Evolutionary conservation across 2,113 vertebrate genomes (phyloP).

Genomic region (Phrynosoma platyrhinos): DNA sequence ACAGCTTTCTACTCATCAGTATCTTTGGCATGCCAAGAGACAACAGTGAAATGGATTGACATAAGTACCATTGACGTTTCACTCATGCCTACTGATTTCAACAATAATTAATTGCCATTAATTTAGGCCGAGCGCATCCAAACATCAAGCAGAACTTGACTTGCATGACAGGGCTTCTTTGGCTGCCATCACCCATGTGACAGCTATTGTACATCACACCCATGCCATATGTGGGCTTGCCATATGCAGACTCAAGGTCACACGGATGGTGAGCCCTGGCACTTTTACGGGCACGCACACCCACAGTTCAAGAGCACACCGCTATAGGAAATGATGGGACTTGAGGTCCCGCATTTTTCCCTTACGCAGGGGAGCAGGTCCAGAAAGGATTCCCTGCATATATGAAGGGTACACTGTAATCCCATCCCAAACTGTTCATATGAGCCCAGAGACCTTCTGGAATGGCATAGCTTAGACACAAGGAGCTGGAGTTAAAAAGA

Average conservation of each 20-base stretch:
- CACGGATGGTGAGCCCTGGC: no score
- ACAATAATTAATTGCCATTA: background rate
- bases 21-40: background rate
- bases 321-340: no score
- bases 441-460: background rate
- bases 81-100: background rate
- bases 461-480: background rate
- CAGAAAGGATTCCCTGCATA: no score
- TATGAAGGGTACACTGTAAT: background rate
- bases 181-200: background rate
- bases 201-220: no score
- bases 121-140: background rate
- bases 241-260: no score
- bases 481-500: background rate
- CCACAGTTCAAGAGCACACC: no score
- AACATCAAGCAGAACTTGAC: background rate
- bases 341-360: no score
- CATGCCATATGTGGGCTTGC: no score
- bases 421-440: background rate
- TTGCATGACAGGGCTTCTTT: background rate
- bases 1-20: background rate
- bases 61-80: background rate
- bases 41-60: background rate
- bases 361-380: no score
- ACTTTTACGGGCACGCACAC: no score